These are phyloP conservation scores for Larimichthys polyactis DNA, from an alignment of 2,113 vertebrate genomes.

Conservation along the genomic window DNA sequence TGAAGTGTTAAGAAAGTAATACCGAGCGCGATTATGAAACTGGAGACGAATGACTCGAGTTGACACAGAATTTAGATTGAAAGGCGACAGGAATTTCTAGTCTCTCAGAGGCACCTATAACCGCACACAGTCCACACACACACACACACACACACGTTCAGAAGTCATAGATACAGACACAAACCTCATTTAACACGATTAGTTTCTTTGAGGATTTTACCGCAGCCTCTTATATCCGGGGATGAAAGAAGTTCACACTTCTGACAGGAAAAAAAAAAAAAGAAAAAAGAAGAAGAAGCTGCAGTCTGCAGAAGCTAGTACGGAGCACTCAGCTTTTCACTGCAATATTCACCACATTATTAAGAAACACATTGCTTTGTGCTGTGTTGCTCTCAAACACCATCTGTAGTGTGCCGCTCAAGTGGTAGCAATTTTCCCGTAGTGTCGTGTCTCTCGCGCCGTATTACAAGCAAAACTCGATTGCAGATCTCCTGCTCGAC, in stretches of 20 bases:
- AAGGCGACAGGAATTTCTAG: constrained; percentile 52
- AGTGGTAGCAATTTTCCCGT: constrained; percentile 77
- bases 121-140: constrained; percentile 26
- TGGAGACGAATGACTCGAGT: constrained; percentile 33
- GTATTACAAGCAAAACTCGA: constrained; percentile 77
- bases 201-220: constrained; percentile 81
- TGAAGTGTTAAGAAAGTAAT: constrained; percentile 47
- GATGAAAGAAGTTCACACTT: constrained; percentile 75
- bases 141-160: constrained; percentile 37
- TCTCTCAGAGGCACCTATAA: constrained; percentile 47
- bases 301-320: constrained; percentile 65
- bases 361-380: constrained; percentile 71
- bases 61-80: constrained; percentile 49
- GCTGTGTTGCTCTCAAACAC: constrained; percentile 68
- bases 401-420: constrained; percentile 70
- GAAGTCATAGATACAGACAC: constrained; percentile 73
- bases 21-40: constrained; percentile 21
- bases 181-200: constrained; percentile 78
- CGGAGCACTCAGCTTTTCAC: constrained; percentile 59
- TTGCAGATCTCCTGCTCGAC: constrained; percentile 76
- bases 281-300: constrained; percentile 31
- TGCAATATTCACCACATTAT: constrained; percentile 75
- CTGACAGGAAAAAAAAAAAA: constrained; percentile 41
- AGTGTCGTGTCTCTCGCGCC: constrained; percentile 63
- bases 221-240: constrained; percentile 66